Evolutionary conservation across 1,140 invertebrate species (phyloP).

Genomic region (Papilio machaon): DNA sequence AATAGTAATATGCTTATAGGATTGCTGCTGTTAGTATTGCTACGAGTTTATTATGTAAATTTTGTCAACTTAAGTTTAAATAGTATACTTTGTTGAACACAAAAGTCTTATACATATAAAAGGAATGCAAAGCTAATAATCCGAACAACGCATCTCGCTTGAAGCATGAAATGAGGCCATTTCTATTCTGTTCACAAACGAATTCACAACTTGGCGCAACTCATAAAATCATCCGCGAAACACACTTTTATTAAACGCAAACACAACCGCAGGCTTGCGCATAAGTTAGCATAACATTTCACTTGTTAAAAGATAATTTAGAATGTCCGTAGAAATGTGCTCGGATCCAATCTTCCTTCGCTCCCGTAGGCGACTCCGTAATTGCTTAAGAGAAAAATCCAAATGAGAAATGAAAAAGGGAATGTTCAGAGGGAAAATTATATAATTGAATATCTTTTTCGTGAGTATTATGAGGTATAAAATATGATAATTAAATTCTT

Average conservation of each 20-base stretch:
- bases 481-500: constrained; percentile 82
- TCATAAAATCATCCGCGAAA: constrained; percentile 76
- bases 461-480: constrained; percentile 82
- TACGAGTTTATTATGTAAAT: background rate
- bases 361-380: constrained; percentile 71
- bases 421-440: constrained; percentile 80
- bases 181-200: constrained; percentile 73
- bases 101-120: constrained; percentile 63
- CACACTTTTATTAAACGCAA: constrained; percentile 79
- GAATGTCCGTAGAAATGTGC: constrained; percentile 61
- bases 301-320: constrained; percentile 62
- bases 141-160: constrained; percentile 50
- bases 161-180: constrained; percentile 73
- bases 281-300: constrained; percentile 77
- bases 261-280: constrained; percentile 71
- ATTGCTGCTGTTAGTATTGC: background rate
- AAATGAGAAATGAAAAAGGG: constrained; percentile 82
- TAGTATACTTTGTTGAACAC: too few species aligned
- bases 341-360: constrained; percentile 69
- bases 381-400: constrained; percentile 82
- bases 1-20: background rate
- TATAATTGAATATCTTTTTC: constrained; percentile 81
- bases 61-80: background rate
- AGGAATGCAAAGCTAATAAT: constrained; percentile 61
- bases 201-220: constrained; percentile 74